phyloP scores from a whole-genome alignment of 1,140 invertebrate species.

The Drosophila melanica region DNA sequence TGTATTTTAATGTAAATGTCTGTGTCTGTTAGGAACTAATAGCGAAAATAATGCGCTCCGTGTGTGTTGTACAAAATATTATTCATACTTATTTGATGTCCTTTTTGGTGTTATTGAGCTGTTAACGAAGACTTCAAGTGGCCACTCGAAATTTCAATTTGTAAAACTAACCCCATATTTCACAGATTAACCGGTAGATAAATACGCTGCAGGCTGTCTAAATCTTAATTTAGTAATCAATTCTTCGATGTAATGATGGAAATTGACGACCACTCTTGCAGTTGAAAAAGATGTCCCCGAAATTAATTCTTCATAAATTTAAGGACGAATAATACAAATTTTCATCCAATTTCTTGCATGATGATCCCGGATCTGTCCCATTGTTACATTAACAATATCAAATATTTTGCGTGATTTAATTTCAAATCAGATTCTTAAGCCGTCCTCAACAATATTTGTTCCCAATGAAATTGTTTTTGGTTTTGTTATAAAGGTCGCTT shows the following conservation, averaged over 20 bases:
- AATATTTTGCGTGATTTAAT: neutral
- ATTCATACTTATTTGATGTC: constrained; percentile 25
- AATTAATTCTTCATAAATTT: neutral
- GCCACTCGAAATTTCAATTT: neutral
- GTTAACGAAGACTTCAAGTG: constrained; percentile 28
- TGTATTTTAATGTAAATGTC: constrained; percentile 49
- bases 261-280: neutral
- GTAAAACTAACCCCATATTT: neutral
- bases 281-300: neutral
- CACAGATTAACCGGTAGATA: neutral
- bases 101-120: constrained; percentile 27
- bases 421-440: neutral
- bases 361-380: neutral
- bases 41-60: constrained; percentile 65
- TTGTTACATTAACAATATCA: neutral
- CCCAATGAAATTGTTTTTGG: no score
- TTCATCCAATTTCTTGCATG: neutral
- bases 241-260: neutral
- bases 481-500: neutral
- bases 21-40: constrained; percentile 71
- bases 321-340: neutral
- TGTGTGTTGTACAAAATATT: constrained; percentile 44
- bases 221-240: neutral
- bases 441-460: no score
- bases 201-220: no score